Evolutionary conservation across 2,113 vertebrate species (phyloP).

Genomic region (Sclerurus mexicanus): DNA sequence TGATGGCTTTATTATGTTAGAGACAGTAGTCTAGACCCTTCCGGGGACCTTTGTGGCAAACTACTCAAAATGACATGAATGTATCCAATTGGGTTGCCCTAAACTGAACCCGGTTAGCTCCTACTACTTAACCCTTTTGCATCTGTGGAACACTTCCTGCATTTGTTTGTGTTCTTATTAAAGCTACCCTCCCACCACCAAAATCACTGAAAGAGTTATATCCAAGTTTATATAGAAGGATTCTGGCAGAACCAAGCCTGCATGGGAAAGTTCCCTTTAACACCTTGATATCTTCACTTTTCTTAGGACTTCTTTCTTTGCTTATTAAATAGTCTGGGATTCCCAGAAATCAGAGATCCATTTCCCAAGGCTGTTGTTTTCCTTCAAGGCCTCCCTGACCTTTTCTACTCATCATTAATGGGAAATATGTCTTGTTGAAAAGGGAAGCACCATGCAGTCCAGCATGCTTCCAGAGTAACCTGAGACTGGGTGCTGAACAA

Average conservation of each 20-base stretch:
- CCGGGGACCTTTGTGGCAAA: neutral
- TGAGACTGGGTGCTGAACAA: neutral
- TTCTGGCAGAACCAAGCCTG: neutral
- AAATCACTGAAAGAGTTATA: neutral
- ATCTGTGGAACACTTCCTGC: neutral
- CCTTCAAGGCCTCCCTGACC: neutral
- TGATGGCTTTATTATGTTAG: neutral
- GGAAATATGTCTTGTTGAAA: neutral
- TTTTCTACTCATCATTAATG: neutral
- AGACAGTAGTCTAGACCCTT: neutral
- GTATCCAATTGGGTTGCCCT: neutral
- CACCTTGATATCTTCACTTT: neutral
- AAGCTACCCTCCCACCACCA: neutral
- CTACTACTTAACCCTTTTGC: neutral
- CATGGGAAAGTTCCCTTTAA: neutral
- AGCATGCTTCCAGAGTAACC: neutral
- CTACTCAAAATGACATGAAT: neutral
- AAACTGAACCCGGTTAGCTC: accelerated
- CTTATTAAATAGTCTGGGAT: neutral
- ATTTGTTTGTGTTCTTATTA: neutral
- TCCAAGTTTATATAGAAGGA: neutral
- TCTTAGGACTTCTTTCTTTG: neutral
- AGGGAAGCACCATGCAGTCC: neutral
- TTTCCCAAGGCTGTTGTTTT: neutral
- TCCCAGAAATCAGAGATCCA: neutral